Conservation (phyloP, 1,140 invertebrate genomes). For the Dufourea novaeangliae region DNA sequence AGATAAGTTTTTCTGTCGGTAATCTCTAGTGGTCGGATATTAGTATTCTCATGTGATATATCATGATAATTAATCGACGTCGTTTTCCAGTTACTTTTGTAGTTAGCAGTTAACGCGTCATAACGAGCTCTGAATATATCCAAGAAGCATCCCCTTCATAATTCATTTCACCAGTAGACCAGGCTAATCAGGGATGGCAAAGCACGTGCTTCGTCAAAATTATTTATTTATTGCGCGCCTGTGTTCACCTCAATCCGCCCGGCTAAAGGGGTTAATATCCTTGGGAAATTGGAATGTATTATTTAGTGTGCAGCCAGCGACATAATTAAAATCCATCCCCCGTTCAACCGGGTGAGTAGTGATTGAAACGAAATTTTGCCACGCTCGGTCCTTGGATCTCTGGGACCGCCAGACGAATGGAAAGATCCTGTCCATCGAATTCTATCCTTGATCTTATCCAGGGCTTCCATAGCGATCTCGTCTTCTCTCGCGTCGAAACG, state of each 20-base stretch:
- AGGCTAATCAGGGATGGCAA: constrained; percentile 34
- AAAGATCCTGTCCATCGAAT: background rate
- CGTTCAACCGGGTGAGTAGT: background rate
- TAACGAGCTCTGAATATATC: constrained; percentile 19
- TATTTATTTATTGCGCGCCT: constrained; percentile 37
- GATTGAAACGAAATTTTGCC: constrained; percentile 38
- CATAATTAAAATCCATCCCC: constrained; percentile 31
- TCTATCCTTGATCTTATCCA: background rate
- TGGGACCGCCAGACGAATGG: background rate
- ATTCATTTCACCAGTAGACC: constrained; percentile 32
- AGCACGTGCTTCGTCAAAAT: constrained; percentile 40
- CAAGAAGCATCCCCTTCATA: constrained; percentile 15
- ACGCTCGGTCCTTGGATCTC: background rate
- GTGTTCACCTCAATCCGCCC: background rate
- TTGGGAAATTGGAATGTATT: constrained; percentile 54
- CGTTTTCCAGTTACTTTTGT: background rate
- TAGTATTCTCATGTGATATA: background rate
- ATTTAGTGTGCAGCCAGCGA: constrained; percentile 32
- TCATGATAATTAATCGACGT: constrained; percentile 27
- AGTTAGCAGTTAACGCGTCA: background rate
- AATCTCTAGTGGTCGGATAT: background rate
- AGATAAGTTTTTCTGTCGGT: background rate
- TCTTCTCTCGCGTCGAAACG: background rate
- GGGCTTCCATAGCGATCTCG: background rate
- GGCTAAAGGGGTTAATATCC: constrained; percentile 53